Conservation (phyloP, 1,140 invertebrate species). For the Charaxes varanes region DNA sequence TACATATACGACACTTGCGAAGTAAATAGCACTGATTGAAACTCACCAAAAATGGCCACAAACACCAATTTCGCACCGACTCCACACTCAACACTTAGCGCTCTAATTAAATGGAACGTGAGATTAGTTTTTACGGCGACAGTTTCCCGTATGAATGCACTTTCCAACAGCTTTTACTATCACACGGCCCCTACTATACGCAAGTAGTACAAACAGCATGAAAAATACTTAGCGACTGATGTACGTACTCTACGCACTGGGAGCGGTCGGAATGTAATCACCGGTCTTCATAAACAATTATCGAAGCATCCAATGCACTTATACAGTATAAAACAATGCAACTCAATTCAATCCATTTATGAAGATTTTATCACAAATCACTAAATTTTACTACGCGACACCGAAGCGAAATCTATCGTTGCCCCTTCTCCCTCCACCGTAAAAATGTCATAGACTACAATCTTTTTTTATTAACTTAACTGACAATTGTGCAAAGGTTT, state of each 20-base stretch:
- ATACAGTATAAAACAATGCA: conserved; percentile 38
- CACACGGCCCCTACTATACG: conserved; percentile 61
- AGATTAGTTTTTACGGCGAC: conserved; percentile 65
- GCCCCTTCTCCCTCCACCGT: conserved; percentile 67
- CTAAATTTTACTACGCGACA: conserved; percentile 56
- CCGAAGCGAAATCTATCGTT: conserved; percentile 63
- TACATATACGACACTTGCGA: conserved; percentile 36
- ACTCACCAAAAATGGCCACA: conserved; percentile 66
- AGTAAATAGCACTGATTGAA: conserved; percentile 53
- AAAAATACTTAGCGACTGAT: conserved; percentile 68
- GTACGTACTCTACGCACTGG: conserved; percentile 61
- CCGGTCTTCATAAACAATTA: conserved; percentile 30
- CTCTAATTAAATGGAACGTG: conserved; percentile 52
- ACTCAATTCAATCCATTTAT: conserved; percentile 51
- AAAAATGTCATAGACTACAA: conserved; percentile 49
- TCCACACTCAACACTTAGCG: conserved; percentile 40
- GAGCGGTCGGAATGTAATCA: conserved; percentile 64
- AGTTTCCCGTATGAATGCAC: conserved; percentile 64
- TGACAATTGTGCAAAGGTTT: too few relatives aligned
- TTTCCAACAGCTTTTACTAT: conserved; percentile 73
- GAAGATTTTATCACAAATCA: conserved; percentile 47
- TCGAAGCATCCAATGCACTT: conserved; percentile 31
- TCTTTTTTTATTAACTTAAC: too few relatives aligned
- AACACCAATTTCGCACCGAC: conserved; percentile 43
- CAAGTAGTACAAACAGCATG: conserved; percentile 70